Conservation (phyloP, 2,888 invertebrate genomes). For the Sinopyrophorus schimmeli region DNA sequence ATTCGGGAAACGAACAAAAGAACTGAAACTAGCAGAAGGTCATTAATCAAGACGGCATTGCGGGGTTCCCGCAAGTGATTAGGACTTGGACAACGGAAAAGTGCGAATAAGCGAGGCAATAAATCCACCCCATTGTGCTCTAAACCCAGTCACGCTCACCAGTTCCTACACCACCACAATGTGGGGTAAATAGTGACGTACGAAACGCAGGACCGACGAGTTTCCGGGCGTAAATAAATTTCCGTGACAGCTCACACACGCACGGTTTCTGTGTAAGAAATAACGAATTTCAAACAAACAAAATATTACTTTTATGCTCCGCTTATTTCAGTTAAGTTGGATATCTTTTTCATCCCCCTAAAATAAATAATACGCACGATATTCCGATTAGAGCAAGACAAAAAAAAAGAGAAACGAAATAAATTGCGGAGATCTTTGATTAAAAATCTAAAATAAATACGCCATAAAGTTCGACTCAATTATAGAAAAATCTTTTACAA, state of each 20-base stretch:
- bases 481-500: constrained; percentile 11
- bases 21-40: constrained; percentile 19
- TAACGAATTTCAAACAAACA: background rate
- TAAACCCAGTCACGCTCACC: constrained; percentile 36
- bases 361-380: no score
- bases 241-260: constrained; percentile 9
- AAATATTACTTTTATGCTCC: background rate
- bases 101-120: constrained; percentile 43
- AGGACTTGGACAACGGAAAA: constrained; percentile 40
- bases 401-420: background rate
- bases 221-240: constrained; percentile 22
- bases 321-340: background rate
- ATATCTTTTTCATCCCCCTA: no score
- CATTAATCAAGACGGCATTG: constrained; percentile 27
- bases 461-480: constrained; percentile 6
- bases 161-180: constrained; percentile 31
- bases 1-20: constrained; percentile 25
- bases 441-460: constrained; percentile 12
- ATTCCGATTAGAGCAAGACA: background rate
- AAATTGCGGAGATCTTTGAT: constrained; percentile 9
- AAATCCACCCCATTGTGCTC: constrained; percentile 39
- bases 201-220: constrained; percentile 22
- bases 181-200: constrained; percentile 33
- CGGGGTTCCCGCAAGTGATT: constrained; percentile 36
- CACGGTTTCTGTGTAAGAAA: constrained; percentile 2